phyloP scores from a whole-genome alignment of 2,113 vertebrate species.

The Hemiprocne comata region DNA sequence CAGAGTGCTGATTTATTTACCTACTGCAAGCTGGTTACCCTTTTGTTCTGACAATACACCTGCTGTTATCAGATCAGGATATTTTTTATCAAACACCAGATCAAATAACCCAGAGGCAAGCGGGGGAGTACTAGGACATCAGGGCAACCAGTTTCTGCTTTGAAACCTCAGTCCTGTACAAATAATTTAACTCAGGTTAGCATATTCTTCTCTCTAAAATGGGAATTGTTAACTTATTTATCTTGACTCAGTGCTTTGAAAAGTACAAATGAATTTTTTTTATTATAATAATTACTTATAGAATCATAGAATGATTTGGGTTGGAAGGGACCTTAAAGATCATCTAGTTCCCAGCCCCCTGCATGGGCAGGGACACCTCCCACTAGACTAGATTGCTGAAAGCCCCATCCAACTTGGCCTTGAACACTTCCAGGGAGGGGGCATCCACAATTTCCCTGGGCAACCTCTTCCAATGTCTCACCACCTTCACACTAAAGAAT shows the following conservation, averaged over 20 bases:
- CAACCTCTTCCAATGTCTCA: no score
- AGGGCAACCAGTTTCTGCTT: not conserved
- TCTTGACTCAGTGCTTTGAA: not conserved
- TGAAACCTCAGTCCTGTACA: not conserved
- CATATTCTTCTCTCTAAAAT: not conserved
- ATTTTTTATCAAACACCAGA: not conserved
- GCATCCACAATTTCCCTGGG: no score
- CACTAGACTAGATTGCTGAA: no score
- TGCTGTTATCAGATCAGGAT: not conserved
- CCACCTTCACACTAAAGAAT: no score
- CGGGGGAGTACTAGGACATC: not conserved
- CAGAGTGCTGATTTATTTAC: not conserved
- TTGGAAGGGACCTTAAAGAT: no score
- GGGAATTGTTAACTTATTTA: not conserved
- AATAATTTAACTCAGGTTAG: not conserved
- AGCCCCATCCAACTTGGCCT: no score
- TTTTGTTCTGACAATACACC: not conserved
- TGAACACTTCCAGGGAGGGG: no score
- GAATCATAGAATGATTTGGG: no score
- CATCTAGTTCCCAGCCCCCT: no score
- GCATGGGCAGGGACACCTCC: no score
- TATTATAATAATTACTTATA: not conserved
- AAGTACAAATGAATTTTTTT: not conserved
- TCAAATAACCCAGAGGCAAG: not conserved
- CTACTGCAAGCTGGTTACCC: not conserved